Evolutionary conservation across 2,888 invertebrate species (phyloP).

Genomic region (Agrotis ipsilon): DNA sequence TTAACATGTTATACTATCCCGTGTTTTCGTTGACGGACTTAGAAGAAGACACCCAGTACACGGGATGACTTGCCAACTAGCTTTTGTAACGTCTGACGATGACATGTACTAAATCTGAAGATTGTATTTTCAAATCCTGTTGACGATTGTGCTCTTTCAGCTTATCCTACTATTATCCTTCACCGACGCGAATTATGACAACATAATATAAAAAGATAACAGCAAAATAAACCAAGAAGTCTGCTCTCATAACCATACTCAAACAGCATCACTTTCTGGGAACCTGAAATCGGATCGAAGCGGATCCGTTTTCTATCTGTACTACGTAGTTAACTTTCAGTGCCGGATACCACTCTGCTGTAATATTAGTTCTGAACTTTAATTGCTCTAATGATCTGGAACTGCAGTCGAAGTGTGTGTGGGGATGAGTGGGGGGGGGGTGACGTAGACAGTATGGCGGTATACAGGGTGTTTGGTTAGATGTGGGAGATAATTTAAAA

Average conservation of each 20-base stretch:
- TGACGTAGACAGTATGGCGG: background rate
- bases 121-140: background rate
- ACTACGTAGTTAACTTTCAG: slow-evolving; percentile 26
- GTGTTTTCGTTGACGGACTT: no score
- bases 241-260: background rate
- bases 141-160: background rate
- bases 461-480: background rate
- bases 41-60: no score
- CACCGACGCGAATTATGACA: background rate
- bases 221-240: background rate
- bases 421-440: background rate
- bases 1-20: no score
- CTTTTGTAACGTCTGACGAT: no score
- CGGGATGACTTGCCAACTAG: no score
- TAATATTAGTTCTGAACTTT: slow-evolving; percentile 56
- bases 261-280: slow-evolving; percentile 1
- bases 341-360: slow-evolving; percentile 29
- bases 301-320: slow-evolving; percentile 7
- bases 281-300: slow-evolving; percentile 9
- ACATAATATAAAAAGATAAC: background rate
- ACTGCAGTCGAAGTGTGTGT: slow-evolving; percentile 27
- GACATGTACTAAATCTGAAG: no score
- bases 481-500: no score
- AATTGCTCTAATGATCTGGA: slow-evolving; percentile 49
- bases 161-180: background rate